phyloP scores from a whole-genome alignment of 1,140 invertebrate species.

The Temnothorax nylanderi region DNA sequence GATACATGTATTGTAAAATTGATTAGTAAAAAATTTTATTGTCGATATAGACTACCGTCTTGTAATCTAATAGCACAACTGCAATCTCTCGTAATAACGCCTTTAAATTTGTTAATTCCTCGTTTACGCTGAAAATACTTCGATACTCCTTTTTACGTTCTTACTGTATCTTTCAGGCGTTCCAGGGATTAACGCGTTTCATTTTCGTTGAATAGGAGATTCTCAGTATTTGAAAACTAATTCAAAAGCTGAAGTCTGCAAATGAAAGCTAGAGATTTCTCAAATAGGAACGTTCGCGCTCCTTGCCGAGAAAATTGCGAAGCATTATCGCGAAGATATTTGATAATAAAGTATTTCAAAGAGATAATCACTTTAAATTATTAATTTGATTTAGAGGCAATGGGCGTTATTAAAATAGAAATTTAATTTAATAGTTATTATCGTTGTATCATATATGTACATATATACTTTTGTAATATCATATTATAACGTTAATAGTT shows the following conservation, averaged over 20 bases:
- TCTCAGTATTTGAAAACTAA: constrained; percentile 34
- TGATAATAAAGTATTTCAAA: neutral
- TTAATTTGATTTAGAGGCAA: neutral
- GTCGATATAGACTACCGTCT: neutral
- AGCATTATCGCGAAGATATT: neutral
- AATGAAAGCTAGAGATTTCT: constrained; percentile 12
- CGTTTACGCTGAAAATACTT: constrained; percentile 5
- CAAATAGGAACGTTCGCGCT: neutral
- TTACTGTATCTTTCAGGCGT: neutral
- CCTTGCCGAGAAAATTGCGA: neutral
- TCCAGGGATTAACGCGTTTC: constrained; percentile 19
- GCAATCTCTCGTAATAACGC: neutral
- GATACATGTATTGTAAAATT: neutral
- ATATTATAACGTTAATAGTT: neutral
- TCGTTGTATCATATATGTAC: too few relatives aligned
- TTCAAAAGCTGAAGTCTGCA: constrained; percentile 22
- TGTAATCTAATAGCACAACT: neutral
- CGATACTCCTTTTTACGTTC: neutral
- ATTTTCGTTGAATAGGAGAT: constrained; percentile 13
- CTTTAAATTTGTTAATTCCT: constrained; percentile 34
- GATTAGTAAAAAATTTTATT: neutral
- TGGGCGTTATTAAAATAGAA: neutral
- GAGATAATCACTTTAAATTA: neutral
- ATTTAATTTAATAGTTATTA: constrained; percentile 2
- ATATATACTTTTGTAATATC: neutral